Evolutionary conservation across 1,140 invertebrate species (phyloP).

Genomic region (Drosophila seguyi): DNA sequence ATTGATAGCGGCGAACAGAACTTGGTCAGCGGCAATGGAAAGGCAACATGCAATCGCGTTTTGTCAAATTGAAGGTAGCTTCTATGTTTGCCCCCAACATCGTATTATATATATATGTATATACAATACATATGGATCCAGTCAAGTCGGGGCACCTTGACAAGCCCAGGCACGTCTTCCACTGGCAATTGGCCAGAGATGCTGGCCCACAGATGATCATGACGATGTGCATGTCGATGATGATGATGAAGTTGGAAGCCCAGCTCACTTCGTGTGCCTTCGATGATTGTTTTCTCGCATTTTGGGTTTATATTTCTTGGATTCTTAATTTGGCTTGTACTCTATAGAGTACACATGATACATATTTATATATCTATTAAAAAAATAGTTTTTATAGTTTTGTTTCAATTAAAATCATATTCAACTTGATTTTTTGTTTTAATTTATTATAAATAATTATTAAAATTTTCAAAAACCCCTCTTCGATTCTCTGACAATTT

Average conservation of each 20-base stretch:
- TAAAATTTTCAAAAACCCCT: too few species aligned
- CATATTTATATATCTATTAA: background rate
- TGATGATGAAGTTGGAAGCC: conserved; percentile 24
- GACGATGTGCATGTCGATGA: background rate
- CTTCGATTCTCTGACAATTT: background rate
- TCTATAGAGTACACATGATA: too few species aligned
- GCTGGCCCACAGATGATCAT: conserved; percentile 36
- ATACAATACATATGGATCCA: conserved; percentile 5
- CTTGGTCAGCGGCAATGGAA: conserved; percentile 76
- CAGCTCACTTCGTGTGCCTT: conserved; percentile 41
- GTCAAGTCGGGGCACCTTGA: conserved; percentile 60
- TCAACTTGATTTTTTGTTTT: background rate
- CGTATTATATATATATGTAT: background rate
- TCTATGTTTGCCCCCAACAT: conserved; percentile 33
- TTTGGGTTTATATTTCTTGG: conserved; percentile 28
- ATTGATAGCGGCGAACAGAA: conserved; percentile 68
- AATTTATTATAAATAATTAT: background rate
- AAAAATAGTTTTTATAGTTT: background rate
- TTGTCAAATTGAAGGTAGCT: conserved; percentile 72
- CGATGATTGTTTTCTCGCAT: conserved; percentile 45
- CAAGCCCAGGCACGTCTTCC: conserved; percentile 73
- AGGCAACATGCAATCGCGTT: conserved; percentile 70
- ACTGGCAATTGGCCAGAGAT: conserved; percentile 64
- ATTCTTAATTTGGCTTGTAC: conserved; percentile 13
- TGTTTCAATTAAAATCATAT: background rate